Base-by-base conservation (phyloP, 2,113 vertebrate species). In the Ibidorhyncha struthersii region DNA sequence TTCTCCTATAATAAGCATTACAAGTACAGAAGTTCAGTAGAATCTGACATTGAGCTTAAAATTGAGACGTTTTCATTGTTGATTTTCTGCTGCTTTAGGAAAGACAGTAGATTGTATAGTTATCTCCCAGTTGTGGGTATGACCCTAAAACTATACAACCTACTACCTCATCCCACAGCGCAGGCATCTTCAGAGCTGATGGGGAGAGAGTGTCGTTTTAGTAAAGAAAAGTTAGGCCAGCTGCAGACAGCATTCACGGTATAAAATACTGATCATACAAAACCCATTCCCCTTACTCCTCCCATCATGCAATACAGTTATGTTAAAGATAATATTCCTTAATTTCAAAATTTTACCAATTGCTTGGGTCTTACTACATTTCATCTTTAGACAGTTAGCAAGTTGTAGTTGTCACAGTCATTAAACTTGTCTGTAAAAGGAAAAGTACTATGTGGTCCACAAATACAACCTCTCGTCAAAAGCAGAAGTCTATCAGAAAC, bases 111-210 rank as follows among this genome's bases (percentile, higher is more conserved):
- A 99, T 98, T 99, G 99, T 99, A 99, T 99, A 99, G 99, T 99
- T 99, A 99, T 99, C 99, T 99, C 99, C 99, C 99, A 99, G 99
- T 99, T 98, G 99, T 97, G 99, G 99, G 99, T 99, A 98, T 99
- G 99, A 99, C 99, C 99, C 99, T 99, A 99, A 99, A 99, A 99
- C 99, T 99, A 99, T 99, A 99, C 99, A 99, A 99, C 99, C 99
- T 99, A 99, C 99, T 99, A 99, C 99, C 99, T 99, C 99, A 99
- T 98, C 99, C 98, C 99, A 99, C 98, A 97, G 99, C 67, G 97
- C 98, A 98, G 98, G 97, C 74, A 85, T 95, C 61, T 82, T 96
- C 97, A 65, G 67, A 79, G 89, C 9, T 47, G 69, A 49, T 55
- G 89, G 22, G 79, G 8, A 62, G 90, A 76, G 71, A 69, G 8